Percentiles rank a stretch among this genome's conserved stretches.
Conservation (phyloP, 2,888 invertebrate species). For the Megamerina dolium region DNA sequence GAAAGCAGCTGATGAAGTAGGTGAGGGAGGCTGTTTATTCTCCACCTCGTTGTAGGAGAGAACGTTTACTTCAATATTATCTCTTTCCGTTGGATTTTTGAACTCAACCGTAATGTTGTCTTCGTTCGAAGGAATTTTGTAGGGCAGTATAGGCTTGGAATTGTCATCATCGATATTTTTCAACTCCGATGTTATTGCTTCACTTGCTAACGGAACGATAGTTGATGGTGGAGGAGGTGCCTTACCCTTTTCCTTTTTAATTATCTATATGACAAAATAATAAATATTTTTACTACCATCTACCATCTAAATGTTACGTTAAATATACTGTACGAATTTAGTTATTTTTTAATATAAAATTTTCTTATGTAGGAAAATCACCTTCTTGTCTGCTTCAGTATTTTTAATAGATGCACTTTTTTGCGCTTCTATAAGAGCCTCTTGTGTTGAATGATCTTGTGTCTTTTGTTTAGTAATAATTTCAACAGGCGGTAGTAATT, state of each 20-base stretch:
- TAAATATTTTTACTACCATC: too few species aligned
- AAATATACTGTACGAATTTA: too few species aligned
- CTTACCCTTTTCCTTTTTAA: slow-evolving; percentile 78
- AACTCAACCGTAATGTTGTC: slow-evolving; percentile 24
- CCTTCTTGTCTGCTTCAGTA: slow-evolving; percentile 45
- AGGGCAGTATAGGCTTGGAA: too few species aligned
- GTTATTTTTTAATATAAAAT: too few species aligned
- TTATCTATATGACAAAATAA: slow-evolving; percentile 50
- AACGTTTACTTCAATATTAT: slow-evolving; percentile 23
- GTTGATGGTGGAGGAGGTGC: slow-evolving; percentile 62
- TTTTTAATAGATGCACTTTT: slow-evolving; percentile 9
- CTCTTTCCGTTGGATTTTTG: slow-evolving; percentile 21
- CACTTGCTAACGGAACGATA: slow-evolving; percentile 8
- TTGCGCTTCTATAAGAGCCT: slow-evolving; percentile 14
- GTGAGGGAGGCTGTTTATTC: slow-evolving; percentile 35
- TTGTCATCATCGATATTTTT: too few species aligned
- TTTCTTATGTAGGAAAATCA: too few species aligned
- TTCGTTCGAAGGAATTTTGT: slow-evolving; percentile 9
- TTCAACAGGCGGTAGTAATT: slow-evolving; percentile 5
- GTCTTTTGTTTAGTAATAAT: slow-evolving; percentile 9
- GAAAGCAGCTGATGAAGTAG: slow-evolving; percentile 36
- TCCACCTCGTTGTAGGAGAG: slow-evolving; percentile 27
- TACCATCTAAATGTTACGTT: too few species aligned
- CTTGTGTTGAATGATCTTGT: slow-evolving; percentile 21
- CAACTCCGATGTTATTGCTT: too few species aligned